A percentile compares a stretch with the other conserved stretches of the same genome.
These are phyloP conservation scores for Nestor notabilis DNA, from an alignment of 2,113 vertebrate genomes.

Conservation along the genomic window DNA sequence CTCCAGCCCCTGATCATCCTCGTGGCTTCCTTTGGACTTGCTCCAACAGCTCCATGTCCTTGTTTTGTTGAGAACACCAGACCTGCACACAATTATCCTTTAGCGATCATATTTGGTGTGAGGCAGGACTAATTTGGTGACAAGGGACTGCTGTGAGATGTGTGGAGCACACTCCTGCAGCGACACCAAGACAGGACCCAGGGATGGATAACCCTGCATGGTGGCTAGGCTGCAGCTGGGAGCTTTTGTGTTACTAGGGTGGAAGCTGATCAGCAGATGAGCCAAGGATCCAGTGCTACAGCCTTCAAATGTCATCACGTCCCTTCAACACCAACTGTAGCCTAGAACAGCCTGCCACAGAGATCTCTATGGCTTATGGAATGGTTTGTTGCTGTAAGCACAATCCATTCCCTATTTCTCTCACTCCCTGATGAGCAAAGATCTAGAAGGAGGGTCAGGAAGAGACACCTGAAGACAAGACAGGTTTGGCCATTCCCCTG, in stretches of 20 bases:
- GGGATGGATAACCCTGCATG: not conserved
- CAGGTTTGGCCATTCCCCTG: not conserved
- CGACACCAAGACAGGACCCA: not conserved
- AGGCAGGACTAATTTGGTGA: not conserved
- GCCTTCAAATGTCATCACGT: not conserved
- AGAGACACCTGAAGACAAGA: not conserved
- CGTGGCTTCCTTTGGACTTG: not conserved
- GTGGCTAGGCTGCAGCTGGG: not conserved
- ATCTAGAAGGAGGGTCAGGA: not conserved
- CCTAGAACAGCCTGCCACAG: not conserved
- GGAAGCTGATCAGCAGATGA: not conserved
- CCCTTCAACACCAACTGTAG: not conserved
- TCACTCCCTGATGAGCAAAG: not conserved
- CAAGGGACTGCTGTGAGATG: not conserved
- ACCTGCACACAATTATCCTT: not conserved
- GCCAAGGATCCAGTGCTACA: not conserved
- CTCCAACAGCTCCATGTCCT: not conserved
- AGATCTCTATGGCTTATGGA: not conserved
- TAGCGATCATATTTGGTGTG: accelerated
- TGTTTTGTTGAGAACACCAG: not conserved
- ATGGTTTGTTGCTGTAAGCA: not conserved
- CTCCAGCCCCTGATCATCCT: not conserved
- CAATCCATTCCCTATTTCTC: not conserved
- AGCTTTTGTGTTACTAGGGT: not conserved
- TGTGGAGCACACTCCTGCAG: not conserved